Percentiles rank a stretch among this genome's conserved stretches.
These are phyloP conservation scores for Cephus rjabovi DNA, from an alignment of 2,888 invertebrate species.

Conservation along the genomic window DNA sequence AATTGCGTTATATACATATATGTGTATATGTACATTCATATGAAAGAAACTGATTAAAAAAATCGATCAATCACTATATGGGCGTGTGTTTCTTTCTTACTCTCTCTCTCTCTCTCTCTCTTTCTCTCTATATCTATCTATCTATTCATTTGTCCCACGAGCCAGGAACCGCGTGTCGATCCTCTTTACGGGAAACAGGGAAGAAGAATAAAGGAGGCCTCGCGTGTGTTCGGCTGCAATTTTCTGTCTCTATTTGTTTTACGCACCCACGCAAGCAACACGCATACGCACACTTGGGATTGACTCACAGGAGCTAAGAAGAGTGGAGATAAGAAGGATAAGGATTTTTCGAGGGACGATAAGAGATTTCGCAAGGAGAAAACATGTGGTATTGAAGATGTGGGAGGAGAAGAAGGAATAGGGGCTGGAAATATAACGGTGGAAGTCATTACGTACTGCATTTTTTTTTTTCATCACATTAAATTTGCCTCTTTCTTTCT, in stretches of 20 bases:
- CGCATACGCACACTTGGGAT: background rate
- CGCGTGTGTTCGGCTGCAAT: slow-evolving; percentile 40
- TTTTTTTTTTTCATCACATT: slow-evolving; percentile 45
- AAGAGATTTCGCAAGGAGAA: background rate
- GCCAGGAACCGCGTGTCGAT: slow-evolving; percentile 28
- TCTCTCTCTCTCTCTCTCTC: slow-evolving; percentile 1
- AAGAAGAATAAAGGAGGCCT: slow-evolving; percentile 43
- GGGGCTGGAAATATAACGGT: slow-evolving; percentile 32
- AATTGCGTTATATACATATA: slow-evolving; percentile 30
- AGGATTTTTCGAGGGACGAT: background rate
- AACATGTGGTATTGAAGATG: background rate
- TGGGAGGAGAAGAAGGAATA: background rate
- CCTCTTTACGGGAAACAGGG: slow-evolving; percentile 17
- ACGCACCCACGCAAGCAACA: background rate
- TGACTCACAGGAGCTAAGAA: background rate
- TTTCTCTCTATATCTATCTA: slow-evolving; percentile 15
- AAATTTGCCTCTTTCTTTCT: slow-evolving; percentile 29
- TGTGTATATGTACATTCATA: slow-evolving; percentile 37
- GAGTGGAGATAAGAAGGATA: background rate
- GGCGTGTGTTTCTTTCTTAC: slow-evolving; percentile 29
- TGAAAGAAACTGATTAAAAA: slow-evolving; percentile 35
- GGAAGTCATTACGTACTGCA: slow-evolving; percentile 36
- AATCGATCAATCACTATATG: slow-evolving; percentile 44
- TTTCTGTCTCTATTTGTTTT: background rate
- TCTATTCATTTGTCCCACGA: slow-evolving; percentile 32